phyloP scores from a whole-genome alignment of 2,888 invertebrate genomes.

The Athalia circularis region DNA sequence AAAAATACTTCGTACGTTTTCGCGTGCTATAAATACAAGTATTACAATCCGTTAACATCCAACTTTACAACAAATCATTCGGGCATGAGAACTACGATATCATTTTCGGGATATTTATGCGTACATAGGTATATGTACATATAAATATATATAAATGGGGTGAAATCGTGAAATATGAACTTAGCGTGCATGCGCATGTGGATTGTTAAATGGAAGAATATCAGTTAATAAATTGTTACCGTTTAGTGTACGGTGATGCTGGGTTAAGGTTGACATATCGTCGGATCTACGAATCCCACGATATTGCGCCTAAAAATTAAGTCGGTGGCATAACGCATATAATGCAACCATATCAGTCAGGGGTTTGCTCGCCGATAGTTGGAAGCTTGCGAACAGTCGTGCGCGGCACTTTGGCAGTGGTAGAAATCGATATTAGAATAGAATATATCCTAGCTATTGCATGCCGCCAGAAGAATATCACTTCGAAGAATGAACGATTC shows the following conservation, averaged over 20 bases:
- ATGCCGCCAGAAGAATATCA: constrained; percentile 29
- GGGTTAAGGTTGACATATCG: too few relatives aligned
- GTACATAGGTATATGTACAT: too few relatives aligned
- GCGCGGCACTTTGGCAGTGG: constrained; percentile 43
- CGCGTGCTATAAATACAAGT: constrained; percentile 1
- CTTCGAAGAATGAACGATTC: constrained; percentile 24
- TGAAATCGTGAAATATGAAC: too few relatives aligned
- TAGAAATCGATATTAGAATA: constrained; percentile 44
- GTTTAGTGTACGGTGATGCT: too few relatives aligned
- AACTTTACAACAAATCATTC: background rate
- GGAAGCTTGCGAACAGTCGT: constrained; percentile 36
- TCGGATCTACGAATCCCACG: too few relatives aligned
- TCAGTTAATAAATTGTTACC: too few relatives aligned
- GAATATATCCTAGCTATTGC: constrained; percentile 37
- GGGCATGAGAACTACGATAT: too few relatives aligned
- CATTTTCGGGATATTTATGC: too few relatives aligned
- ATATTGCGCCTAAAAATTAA: too few relatives aligned
- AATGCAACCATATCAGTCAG: background rate
- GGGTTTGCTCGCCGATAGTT: constrained; percentile 25
- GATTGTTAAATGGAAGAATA: too few relatives aligned
- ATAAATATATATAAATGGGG: too few relatives aligned
- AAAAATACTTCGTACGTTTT: background rate
- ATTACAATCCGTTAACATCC: background rate
- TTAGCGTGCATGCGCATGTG: too few relatives aligned
- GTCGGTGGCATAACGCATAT: background rate